Base-by-base conservation (phyloP, 2,113 vertebrate species). In the Gnathonemus longibarbis region DNA sequence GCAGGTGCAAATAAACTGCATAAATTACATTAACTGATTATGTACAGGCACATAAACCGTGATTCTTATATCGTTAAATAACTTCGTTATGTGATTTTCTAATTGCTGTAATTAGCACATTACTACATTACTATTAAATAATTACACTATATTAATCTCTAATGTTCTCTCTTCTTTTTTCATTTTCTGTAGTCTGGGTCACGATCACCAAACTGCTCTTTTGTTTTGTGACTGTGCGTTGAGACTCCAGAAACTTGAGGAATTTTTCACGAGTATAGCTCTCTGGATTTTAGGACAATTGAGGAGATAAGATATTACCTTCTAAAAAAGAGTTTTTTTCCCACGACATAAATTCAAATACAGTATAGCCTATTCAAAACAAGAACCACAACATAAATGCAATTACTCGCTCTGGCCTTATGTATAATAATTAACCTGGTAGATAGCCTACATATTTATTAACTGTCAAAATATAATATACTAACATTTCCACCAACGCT, bases 151-250 rank as follows among this genome's bases (percentile, higher is more conserved):
- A 89, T 90, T 92, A 91, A 90, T n/a, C 24, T 87, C 6, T 88
- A 89, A 91, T 92, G 92, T 92, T 94, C 92, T 93, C 93, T 91
- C 93, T 93, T 0, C 17, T 91, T 93, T 92, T 95, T 93, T 93
- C 45, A 93, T 90, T 93, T 95, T 91, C 92, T 48, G 93, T 89
- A 7, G 88, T 94, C 92, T 91, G 58, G 89, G 89, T 86, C 56
- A 90, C 46, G 56, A 84, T 86, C 77, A 77, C 93, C 83, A 90
- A 91, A 91, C 93, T 94, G 93, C 92, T 93, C 90, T 94, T 89
- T 93, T 93, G 90, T 90, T 19, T 93, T 91, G 90, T 93, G 88
- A 90, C 77, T 92, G 94, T 93, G 92, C 88, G 84, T 90, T 91
- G 84, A 93, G 90, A 77, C 88, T 77, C 86, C 1, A 92, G 46